A percentile compares a stretch with the other conserved stretches of the same genome.
These are phyloP conservation scores for Larimichthys crocea DNA, from an alignment of 2,113 vertebrate species.

Conservation along the genomic window DNA sequence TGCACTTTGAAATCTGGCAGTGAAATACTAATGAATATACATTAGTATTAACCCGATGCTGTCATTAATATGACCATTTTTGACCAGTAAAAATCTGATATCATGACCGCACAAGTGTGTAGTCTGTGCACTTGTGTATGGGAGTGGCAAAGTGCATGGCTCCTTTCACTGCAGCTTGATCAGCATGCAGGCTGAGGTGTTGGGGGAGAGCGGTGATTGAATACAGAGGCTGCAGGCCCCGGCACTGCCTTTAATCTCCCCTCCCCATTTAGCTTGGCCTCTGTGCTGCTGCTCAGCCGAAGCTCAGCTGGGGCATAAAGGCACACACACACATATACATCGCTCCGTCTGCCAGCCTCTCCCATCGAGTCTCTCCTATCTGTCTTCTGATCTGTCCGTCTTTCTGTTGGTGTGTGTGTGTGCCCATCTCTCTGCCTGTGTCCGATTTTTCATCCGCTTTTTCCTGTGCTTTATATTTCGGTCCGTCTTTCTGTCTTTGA, in stretches of 20 bases:
- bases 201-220: slow-evolving; percentile 89
- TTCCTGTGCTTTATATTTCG: neutral
- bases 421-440: slow-evolving; percentile 31
- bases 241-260: slow-evolving; percentile 91
- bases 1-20: neutral
- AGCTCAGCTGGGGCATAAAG: slow-evolving; percentile 94
- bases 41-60: neutral
- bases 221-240: slow-evolving; percentile 89
- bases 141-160: slow-evolving; percentile 84
- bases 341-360: slow-evolving; percentile 50
- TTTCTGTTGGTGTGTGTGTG: slow-evolving; percentile 21
- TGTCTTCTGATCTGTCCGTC: slow-evolving; percentile 56
- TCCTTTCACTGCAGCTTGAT: slow-evolving; percentile 90
- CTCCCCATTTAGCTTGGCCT: slow-evolving; percentile 88
- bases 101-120: slow-evolving; percentile 33
- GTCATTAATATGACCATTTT: neutral
- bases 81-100: neutral
- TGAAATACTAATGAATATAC: neutral
- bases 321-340: slow-evolving; percentile 81
- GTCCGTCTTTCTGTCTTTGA: neutral
- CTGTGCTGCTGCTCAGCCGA: slow-evolving; percentile 82
- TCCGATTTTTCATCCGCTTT: slow-evolving; percentile 2
- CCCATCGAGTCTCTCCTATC: slow-evolving; percentile 53
- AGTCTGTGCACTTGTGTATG: slow-evolving; percentile 77
- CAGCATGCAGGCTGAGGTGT: slow-evolving; percentile 91